Conservation (phyloP, 2,797 vertebrate genomes). For the Semaprochilodus insignis region DNA sequence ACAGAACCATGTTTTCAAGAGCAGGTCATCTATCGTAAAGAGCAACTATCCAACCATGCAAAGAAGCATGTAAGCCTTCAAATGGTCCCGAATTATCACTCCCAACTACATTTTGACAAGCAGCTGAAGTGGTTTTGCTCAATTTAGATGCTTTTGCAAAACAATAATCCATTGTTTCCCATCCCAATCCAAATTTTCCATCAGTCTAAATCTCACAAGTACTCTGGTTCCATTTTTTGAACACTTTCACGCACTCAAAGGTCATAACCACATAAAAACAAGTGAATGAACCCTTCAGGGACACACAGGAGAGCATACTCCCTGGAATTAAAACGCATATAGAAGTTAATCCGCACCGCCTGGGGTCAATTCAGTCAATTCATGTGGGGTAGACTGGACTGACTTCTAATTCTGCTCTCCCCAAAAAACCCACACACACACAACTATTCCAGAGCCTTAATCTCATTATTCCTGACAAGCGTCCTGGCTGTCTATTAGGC, state of each 20-base stretch:
- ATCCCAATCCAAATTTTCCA: too few species aligned
- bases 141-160: too few species aligned
- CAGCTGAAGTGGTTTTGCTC: too few species aligned
- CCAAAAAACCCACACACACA: constrained; percentile 11
- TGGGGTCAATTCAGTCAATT: neutral
- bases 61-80: neutral
- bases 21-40: neutral
- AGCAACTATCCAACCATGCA: neutral
- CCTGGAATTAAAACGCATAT: neutral
- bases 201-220: too few species aligned
- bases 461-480: constrained; percentile 48
- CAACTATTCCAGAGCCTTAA: constrained; percentile 37
- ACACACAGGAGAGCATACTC: neutral
- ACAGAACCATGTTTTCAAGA: neutral
- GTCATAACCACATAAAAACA: neutral
- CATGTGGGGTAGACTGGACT: constrained; percentile 13
- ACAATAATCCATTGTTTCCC: too few species aligned
- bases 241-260: neutral
- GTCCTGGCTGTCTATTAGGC: constrained; percentile 12
- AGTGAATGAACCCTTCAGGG: neutral
- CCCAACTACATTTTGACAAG: too few species aligned
- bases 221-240: too few species aligned
- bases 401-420: constrained; percentile 33
- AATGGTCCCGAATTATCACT: too few species aligned
- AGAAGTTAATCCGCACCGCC: neutral